Base-by-base conservation (phyloP, 2,113 vertebrate genomes). In the Leucoraja erinaceus region DNA sequence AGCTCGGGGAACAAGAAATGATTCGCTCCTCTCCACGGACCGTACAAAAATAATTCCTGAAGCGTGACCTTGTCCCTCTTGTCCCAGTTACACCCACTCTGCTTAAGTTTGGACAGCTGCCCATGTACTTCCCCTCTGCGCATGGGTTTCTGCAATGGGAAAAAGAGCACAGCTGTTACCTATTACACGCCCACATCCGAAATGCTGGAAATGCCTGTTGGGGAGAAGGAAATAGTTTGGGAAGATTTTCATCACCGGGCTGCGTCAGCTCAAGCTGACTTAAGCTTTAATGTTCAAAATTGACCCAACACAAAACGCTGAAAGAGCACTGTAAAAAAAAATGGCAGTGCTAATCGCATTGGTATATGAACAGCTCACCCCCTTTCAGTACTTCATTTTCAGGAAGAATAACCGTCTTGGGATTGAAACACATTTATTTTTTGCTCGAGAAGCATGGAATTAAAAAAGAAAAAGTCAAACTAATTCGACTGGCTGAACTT, bases 41-140 rank as follows among this genome's bases (percentile, higher is more conserved):
- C 56, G 8, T 66, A 18, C 83, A 88, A 88, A 88, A 63, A 63
- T 63, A 88, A 88, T 88, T 88, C 83, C 83, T 88, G 18, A 88
- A 88, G 31, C 5, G 18, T 88, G 59, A 88, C 83, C 28, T 31
- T n/a, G 11, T n/a, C 31, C 83, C 12, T 31, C 83, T 61, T 86
- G n/a, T 88, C 59, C 59, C 59, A 16, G 59, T 63, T 66, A 88
- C 59, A 33, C 59, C 59, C 83, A 88, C 47, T 31, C 5, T 31
- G 61, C 59, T 88, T 33, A 63, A 8, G 28, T 1, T 59, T 88
- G 83, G 83, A 88, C 31, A 86, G n/a, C 59, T 18, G 59, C 83
- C 83, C 59, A 31, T 88, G n/a, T 33, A 33, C 59, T 88, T 88
- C 28, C 83, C 28, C 14, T 18, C 18, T 16, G 28, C 31, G 31